These are phyloP conservation scores for Morbakka virulenta DNA, from an alignment of 30 jellyfish, hydroid and myxozoan genomes.

Conservation along the genomic window DNA sequence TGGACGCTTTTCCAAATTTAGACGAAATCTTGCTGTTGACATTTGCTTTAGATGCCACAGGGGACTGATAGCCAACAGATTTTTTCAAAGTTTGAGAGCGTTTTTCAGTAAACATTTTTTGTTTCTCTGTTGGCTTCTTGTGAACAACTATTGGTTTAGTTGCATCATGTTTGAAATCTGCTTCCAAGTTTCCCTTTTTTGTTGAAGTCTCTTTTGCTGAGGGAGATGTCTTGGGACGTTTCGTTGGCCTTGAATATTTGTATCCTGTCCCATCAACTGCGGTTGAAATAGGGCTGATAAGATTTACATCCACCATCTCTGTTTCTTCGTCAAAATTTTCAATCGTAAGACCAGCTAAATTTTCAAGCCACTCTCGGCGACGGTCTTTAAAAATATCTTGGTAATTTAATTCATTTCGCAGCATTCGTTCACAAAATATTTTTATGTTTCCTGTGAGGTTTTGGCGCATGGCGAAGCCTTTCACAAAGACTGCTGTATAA, in stretches of 20 bases:
- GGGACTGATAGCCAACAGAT: too few species aligned
- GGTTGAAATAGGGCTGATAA: conserved; percentile 29
- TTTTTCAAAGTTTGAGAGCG: too few species aligned
- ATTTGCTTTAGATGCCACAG: too few species aligned
- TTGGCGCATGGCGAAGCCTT: conserved; percentile 83
- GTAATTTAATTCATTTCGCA: conserved; percentile 70
- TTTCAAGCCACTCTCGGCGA: conserved; percentile 15
- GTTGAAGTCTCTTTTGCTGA: too few species aligned
- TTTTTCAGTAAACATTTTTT: too few species aligned
- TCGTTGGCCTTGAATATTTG: conserved; percentile 51
- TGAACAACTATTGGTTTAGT: too few species aligned
- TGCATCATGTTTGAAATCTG: too few species aligned
- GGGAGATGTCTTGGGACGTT: conserved; percentile 25
- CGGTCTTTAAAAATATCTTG: conserved; percentile 65
- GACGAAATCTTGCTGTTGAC: too few species aligned
- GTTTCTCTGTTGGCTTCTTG: too few species aligned
- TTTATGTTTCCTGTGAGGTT: conserved; percentile 56
- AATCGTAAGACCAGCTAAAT: conserved; percentile 72
- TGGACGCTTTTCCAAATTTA: too few species aligned
- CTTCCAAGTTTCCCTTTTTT: too few species aligned
- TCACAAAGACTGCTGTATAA: conserved; percentile 77
- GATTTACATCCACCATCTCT: conserved; percentile 68
- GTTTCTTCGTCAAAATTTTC: conserved; percentile 67
- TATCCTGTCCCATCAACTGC: conserved; percentile 36
- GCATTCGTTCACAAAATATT: conserved; percentile 77